phyloP scores from a whole-genome alignment of 2,888 invertebrate genomes.

The Pyrrhia umbra region DNA sequence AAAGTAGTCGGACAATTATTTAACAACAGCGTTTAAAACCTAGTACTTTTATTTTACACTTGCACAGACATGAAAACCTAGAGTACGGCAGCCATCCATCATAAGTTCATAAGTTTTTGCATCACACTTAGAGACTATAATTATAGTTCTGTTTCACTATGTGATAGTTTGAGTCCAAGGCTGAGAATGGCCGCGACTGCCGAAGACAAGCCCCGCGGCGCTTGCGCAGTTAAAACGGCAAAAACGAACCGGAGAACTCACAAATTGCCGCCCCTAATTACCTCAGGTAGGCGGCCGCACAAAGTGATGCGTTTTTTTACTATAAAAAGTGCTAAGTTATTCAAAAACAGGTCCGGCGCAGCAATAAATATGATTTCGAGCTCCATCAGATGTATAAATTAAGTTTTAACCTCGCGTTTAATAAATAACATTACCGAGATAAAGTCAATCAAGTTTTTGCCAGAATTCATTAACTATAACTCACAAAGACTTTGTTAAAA shows the following conservation, averaged over 20 bases:
- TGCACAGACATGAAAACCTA: background rate
- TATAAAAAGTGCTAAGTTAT: slow-evolving; percentile 81
- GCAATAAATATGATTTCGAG: slow-evolving; percentile 69
- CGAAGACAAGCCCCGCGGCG: slow-evolving; percentile 63
- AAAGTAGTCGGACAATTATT: background rate
- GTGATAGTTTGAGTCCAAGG: slow-evolving; percentile 62
- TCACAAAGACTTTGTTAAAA: slow-evolving; percentile 29
- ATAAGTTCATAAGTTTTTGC: slow-evolving; percentile 53
- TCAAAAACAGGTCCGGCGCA: slow-evolving; percentile 69
- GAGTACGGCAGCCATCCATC: slow-evolving; percentile 43
- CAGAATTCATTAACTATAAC: slow-evolving; percentile 45
- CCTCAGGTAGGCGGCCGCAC: slow-evolving; percentile 80
- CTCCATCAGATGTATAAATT: slow-evolving; percentile 62
- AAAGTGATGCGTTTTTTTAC: slow-evolving; percentile 68
- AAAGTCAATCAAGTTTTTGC: slow-evolving; percentile 49
- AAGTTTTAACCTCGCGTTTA: slow-evolving; percentile 53
- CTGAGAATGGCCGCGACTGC: slow-evolving; percentile 50
- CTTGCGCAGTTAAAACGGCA: slow-evolving; percentile 66
- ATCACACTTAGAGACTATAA: slow-evolving; percentile 40
- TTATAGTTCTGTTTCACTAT: slow-evolving; percentile 54
- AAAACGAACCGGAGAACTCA: slow-evolving; percentile 70
- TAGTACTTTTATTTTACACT: background rate
- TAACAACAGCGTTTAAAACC: background rate
- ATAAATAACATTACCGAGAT: slow-evolving; percentile 43
- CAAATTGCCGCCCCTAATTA: slow-evolving; percentile 83